Evolutionary conservation across 30 jellyfish, hydroid and myxozoan genomes (phyloP).

Genomic region (Aurelia aurita complex sp. Pacific): DNA sequence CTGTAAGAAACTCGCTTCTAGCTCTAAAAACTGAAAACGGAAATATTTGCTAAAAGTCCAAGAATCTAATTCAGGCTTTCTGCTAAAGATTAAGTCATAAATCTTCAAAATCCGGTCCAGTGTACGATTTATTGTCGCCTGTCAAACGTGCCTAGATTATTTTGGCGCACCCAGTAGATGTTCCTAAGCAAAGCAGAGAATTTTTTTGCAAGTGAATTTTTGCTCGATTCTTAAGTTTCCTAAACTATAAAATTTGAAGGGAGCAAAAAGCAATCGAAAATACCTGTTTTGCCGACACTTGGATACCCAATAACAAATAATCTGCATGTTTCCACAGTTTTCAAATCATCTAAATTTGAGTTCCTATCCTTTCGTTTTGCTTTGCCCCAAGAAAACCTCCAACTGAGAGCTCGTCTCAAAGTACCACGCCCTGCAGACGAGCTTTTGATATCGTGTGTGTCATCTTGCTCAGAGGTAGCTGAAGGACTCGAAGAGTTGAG

Average conservation of each 20-base stretch:
- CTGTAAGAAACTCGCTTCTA: no score
- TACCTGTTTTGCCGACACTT: conserved; percentile 47
- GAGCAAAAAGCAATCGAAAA: background rate
- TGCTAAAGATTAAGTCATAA: no score
- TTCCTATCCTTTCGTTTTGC: background rate
- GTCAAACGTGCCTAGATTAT: no score
- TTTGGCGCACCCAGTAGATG: no score
- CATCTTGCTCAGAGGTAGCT: conserved; percentile 10
- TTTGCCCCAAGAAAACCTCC: conserved; percentile 39
- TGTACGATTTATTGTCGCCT: no score
- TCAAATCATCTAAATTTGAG: conserved; percentile 11
- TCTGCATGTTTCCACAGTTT: conserved; percentile 20
- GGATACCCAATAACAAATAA: conserved; percentile 26
- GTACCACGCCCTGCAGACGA: conserved; percentile 12
- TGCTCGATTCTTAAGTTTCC: no score
- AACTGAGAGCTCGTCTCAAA: conserved; percentile 11
- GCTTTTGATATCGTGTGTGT: conserved; percentile 6
- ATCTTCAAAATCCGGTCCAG: no score
- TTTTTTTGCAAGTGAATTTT: no score
- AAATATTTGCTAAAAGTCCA: no score
- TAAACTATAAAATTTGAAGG: background rate
- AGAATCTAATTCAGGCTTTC: no score
- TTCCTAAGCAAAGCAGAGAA: no score
- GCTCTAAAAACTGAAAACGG: no score
- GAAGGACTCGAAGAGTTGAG: conserved; percentile 2